A percentile compares a stretch with the other conserved stretches of the same genome.
Conservation (phyloP, 2,113 vertebrate species). For the Tamias sibiricus region DNA sequence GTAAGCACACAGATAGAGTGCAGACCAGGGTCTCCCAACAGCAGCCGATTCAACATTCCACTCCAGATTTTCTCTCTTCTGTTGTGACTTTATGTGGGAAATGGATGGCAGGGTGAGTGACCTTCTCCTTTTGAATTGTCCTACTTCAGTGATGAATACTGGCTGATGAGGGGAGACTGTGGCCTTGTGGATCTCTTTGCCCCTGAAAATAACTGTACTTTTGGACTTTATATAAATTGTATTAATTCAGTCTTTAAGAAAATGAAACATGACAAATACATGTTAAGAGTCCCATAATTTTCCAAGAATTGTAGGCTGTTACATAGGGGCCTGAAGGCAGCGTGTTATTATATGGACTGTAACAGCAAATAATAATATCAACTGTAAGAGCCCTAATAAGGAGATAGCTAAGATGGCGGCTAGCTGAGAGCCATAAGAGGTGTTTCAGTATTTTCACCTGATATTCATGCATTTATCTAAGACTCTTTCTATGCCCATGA, state of each 20-base stretch:
- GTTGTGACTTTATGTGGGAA: slow-evolving; percentile 33
- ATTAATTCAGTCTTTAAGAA: slow-evolving; percentile 24
- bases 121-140: slow-evolving; percentile 34
- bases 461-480: too few species aligned
- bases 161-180: not conserved
- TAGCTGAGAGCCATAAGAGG: too few species aligned
- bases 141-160: not conserved
- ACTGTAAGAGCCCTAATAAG: too few species aligned
- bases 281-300: not conserved
- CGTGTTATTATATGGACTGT: not conserved
- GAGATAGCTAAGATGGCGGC: too few species aligned
- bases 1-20: slow-evolving; percentile 75
- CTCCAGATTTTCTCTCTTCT: slow-evolving; percentile 54
- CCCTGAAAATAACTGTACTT: slow-evolving; percentile 34
- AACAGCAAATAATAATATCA: not conserved
- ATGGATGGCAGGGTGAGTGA: not conserved
- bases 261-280: slow-evolving; percentile 15
- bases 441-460: too few species aligned
- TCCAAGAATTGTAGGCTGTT: not conserved
- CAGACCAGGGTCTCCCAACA: slow-evolving; percentile 81
- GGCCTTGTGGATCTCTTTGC: not conserved
- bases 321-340: not conserved
- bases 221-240: not conserved
- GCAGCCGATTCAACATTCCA: slow-evolving; percentile 54
- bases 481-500: too few species aligned